A percentile compares a stretch with the other conserved stretches of the same genome.
Evolutionary conservation across 2,888 invertebrate species (phyloP).

Genomic region (Romanomermis culicivorax): DNA sequence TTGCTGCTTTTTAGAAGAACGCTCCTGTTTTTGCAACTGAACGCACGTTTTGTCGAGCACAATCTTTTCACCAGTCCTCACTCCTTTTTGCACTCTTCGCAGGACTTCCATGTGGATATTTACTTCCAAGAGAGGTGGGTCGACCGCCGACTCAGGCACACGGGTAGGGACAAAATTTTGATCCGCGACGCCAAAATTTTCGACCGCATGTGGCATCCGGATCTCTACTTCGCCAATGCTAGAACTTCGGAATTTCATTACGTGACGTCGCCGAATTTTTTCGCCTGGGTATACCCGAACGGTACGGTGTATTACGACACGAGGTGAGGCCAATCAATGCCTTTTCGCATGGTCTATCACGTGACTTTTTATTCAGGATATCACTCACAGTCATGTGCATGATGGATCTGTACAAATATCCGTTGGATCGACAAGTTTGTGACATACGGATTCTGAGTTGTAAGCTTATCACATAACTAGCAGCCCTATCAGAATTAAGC

Average conservation of each 20-base stretch:
- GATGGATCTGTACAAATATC: slow-evolving; percentile 23
- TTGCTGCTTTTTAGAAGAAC: too few relatives aligned
- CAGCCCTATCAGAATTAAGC: too few relatives aligned
- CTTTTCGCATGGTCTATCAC: too few relatives aligned
- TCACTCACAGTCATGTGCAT: slow-evolving; percentile 25
- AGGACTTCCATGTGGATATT: slow-evolving; percentile 27
- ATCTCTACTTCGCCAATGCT: slow-evolving; percentile 28
- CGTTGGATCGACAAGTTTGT: slow-evolving; percentile 23
- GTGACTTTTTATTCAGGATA: slow-evolving; percentile 16
- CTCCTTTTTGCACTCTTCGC: too few relatives aligned
- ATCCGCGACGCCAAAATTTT: slow-evolving; percentile 15
- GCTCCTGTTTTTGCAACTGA: too few relatives aligned
- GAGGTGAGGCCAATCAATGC: slow-evolving; percentile 20
- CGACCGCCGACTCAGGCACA: slow-evolving; percentile 22
- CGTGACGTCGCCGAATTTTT: slow-evolving; percentile 26
- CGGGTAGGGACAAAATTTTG: slow-evolving; percentile 20
- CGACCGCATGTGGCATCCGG: slow-evolving; percentile 22
- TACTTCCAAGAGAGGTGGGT: slow-evolving; percentile 26
- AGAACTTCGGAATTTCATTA: slow-evolving; percentile 23
- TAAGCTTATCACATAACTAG: slow-evolving; percentile 13
- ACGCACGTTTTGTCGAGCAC: too few relatives aligned
- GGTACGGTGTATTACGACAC: slow-evolving; percentile 27
- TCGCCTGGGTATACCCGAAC: slow-evolving; percentile 27
- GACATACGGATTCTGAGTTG: slow-evolving; percentile 23
- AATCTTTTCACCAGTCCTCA: too few relatives aligned